A percentile compares a stretch with the other conserved stretches of the same genome.
phyloP scores from a whole-genome alignment of 2,888 invertebrate genomes.

The Athetis lepigone region DNA sequence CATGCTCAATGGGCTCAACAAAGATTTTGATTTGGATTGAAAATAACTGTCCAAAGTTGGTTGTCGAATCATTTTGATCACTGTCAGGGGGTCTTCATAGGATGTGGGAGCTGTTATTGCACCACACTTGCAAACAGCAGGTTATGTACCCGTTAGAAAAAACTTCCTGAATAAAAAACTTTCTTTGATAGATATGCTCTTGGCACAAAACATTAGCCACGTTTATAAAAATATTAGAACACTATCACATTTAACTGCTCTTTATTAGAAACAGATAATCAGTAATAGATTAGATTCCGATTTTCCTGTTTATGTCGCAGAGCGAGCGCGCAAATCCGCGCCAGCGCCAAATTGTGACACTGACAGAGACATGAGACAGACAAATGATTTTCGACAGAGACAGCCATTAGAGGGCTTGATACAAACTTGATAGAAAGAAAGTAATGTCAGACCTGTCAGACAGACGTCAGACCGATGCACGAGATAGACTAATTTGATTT shows the following conservation, averaged over 20 bases:
- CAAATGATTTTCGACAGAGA: no score
- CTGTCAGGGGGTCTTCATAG: not conserved
- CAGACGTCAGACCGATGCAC: no score
- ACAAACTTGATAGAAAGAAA: no score
- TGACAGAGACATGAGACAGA: constrained; percentile 19
- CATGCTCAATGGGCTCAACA: constrained; percentile 31
- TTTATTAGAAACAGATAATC: not conserved
- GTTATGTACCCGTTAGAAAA: not conserved
- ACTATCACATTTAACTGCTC: not conserved
- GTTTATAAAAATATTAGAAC: not conserved
- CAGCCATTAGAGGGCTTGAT: no score
- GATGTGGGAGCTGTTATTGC: no score
- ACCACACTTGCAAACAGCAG: not conserved
- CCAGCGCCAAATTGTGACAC: constrained; percentile 34
- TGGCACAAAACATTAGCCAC: not conserved
- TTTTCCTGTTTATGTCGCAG: no score
- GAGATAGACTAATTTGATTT: no score
- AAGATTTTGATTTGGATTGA: constrained; percentile 57
- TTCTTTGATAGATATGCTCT: not conserved
- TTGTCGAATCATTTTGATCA: constrained; percentile 44
- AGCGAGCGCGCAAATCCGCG: not conserved
- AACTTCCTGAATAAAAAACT: constrained; percentile 1
- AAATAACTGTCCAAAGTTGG: constrained; percentile 59
- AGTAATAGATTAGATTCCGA: no score
- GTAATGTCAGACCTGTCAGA: no score